phyloP scores from a whole-genome alignment of 2,888 invertebrate species.

The Ischnura elegans region DNA sequence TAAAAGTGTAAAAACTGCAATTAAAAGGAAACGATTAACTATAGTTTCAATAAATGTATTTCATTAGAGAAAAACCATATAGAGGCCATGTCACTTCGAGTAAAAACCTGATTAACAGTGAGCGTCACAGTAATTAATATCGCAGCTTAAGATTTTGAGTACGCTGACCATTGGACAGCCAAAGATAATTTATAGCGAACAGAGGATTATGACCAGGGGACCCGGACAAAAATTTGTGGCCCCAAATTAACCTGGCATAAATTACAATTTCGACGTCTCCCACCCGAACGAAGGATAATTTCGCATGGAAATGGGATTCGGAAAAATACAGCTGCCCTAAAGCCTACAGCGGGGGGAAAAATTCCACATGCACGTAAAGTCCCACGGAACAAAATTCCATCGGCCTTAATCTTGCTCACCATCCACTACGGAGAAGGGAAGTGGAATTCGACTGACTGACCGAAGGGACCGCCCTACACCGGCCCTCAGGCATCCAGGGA shows the following conservation, averaged over 20 bases:
- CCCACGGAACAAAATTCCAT: not conserved
- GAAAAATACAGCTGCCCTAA: not conserved
- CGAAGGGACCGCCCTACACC: not conserved
- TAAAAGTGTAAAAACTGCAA: too few species aligned
- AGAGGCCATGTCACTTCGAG: too few species aligned
- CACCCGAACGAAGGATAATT: not conserved
- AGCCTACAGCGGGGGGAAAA: not conserved
- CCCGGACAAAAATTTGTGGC: not conserved
- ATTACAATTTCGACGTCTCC: constrained; percentile 1
- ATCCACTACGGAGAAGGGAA: not conserved
- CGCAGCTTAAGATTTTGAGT: too few species aligned
- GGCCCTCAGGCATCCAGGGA: not conserved
- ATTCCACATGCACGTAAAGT: constrained; percentile 37
- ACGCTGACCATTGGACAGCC: too few species aligned
- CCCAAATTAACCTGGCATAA: not conserved
- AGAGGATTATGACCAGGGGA: not conserved
- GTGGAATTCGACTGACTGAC: not conserved
- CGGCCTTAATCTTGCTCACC: constrained; percentile 3
- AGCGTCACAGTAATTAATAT: too few species aligned
- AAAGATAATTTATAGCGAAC: too few species aligned
- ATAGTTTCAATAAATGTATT: too few species aligned
- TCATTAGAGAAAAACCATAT: too few species aligned
- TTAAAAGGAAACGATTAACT: too few species aligned
- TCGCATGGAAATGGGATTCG: constrained; percentile 35
- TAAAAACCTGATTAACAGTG: too few species aligned